Base-by-base conservation (phyloP, 2,888 invertebrate species). In the Orthonevra nobilis region DNA sequence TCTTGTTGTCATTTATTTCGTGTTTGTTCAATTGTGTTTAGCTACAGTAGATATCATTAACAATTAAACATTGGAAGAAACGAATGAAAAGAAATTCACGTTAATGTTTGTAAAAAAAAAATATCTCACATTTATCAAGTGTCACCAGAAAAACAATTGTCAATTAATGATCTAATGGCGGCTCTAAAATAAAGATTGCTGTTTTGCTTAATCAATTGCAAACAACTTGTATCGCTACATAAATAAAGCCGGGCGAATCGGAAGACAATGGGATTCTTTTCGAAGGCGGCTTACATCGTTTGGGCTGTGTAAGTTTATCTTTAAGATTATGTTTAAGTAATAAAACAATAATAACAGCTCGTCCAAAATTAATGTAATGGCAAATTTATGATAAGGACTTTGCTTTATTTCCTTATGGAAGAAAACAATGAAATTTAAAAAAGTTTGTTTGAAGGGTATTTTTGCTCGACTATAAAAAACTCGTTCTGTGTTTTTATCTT, bases 241-340 rank as follows among this genome's bases (percentile, higher is more conserved):
- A 44, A 61, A 61, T 63, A 68, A 12, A 46, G 26, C 38, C 58
- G 44, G 30, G 72, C 58, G 50, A 42, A 32, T 12, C 14, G 58
- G 26, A 46, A 46, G 44, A 83, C 64, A 82, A 94, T 94, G 94
- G 94, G 94, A 84, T 93, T 94, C 87, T 92, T 94, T 84, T 93
- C 94, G 73, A 94, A 94, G 89, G 93, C 94, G 74, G 92, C 94
- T 84, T 93, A 94, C 89, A 93, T 94, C 87, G 92, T 94, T 87
- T 94, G 94, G 91, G 93, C 93, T 90, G 93, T 94, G 94, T 94
- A 90, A 94, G 94, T 93, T 79, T 34, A 48, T 5, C 50, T 40
- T 64, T n/a, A 12, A n/a, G 5, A 40, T 42, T 9, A 26, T 17
- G 9, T 48, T 44, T 44, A 10, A 30, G 3, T 17, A 12, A n/a